Evolutionary conservation across 1,140 invertebrate species (phyloP), one percentile per base, ranked within the genome.

Genomic region (Neodiprion lecontei): DNA sequence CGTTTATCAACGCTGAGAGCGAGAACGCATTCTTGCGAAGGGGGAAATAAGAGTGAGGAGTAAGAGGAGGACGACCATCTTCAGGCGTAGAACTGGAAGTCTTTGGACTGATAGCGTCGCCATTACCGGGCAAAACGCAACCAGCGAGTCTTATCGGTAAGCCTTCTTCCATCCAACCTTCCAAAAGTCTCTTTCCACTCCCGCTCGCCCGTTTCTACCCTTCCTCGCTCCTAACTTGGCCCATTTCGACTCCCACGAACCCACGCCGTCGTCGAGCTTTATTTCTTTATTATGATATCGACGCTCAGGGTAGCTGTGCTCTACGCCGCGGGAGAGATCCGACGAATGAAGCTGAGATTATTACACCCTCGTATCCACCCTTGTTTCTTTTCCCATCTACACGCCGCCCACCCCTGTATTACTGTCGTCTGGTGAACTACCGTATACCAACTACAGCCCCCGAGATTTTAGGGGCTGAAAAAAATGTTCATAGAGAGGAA

Each of bases 231-330:
- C 28, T 40, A 40, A 40, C 28, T 40, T 40, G 28, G 28, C 28
- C 28, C 28, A 40, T 40, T 40, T 61, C 11, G 11, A 61, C 53
- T 61, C 53, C 53, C 53, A 11, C 53, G 11, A 61, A 61, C 53
- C 53, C n/a, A 61, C 53, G 2, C 53, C 67, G 67, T 14, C 23
- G 10, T 69, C 67, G 17, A 14, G 17, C 3, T 69, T 69, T 69
- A 69, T 69, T 69, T 69, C 67, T 17, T 69, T 69, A 69, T 69
- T 69, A 69, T 69, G 14, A 69, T 69, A 69, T 23, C 14, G 40
- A 69, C n/a, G 67, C 67, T 14, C 67, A 47, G 14, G 17, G 40
- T 69, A 21, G 10, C 23, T 21, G 40, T 21, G 17, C 40, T 69
- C 67, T 11, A 69, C 28, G 28, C 28, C 5, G 28, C 28, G 28